Percentiles rank a stretch among this genome's conserved stretches.
Conservation (phyloP, 2,888 invertebrate species). For the Endomychus coccineus region DNA sequence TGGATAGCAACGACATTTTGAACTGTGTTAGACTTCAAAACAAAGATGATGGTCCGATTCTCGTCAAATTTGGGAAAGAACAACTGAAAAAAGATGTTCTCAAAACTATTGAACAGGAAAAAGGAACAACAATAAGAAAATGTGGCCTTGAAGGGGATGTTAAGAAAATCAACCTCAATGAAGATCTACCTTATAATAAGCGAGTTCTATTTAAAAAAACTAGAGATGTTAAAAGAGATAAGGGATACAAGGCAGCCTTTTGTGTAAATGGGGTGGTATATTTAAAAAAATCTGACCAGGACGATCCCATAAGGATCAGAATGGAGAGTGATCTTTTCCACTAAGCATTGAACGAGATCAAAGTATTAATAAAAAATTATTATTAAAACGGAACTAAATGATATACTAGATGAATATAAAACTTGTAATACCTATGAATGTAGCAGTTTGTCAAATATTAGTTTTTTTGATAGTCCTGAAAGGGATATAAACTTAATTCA, state of each 20-base stretch:
- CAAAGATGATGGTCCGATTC: background rate
- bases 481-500: too few species aligned
- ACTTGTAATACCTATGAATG: too few species aligned
- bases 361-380: too few species aligned
- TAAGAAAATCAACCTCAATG: slow-evolving; percentile 3
- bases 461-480: too few species aligned
- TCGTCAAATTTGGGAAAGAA: background rate
- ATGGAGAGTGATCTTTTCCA: slow-evolving; percentile 3
- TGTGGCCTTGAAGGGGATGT: background rate
- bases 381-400: too few species aligned
- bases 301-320: slow-evolving; percentile 1
- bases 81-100: background rate
- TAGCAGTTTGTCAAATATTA: too few species aligned
- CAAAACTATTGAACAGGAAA: background rate
- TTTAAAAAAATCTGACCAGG: background rate
- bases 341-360: too few species aligned
- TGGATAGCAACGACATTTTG: background rate
- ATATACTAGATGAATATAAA: too few species aligned
- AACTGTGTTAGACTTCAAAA: background rate
- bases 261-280: slow-evolving; percentile 2
- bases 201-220: slow-evolving; percentile 1
- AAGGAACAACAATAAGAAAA: slow-evolving; percentile 1
- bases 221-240: slow-evolving; percentile 1
- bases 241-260: slow-evolving; percentile 3
- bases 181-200: slow-evolving; percentile 3